A percentile compares a stretch with the other conserved stretches of the same genome.
Evolutionary conservation across 1,140 invertebrate genomes (phyloP).

Genomic region (Saccostrea cuccullata): DNA sequence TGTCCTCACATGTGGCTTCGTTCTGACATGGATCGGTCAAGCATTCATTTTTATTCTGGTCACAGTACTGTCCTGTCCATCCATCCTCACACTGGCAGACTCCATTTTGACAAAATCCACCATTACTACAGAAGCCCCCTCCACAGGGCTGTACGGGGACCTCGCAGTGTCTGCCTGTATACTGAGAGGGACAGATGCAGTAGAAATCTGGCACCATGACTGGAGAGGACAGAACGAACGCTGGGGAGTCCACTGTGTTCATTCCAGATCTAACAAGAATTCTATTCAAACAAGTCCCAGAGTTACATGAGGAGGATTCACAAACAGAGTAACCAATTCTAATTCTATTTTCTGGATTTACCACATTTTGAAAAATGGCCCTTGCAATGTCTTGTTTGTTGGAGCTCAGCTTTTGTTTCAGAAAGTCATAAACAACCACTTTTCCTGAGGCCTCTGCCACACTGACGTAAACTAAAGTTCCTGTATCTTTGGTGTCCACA

Average conservation of each 20-base stretch:
- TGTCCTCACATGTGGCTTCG: conserved; percentile 75
- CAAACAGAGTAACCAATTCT: conserved; percentile 58
- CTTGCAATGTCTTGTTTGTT: conserved; percentile 49
- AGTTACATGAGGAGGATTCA: conserved; percentile 59
- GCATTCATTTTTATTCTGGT: conserved; percentile 96
- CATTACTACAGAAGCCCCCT: conserved; percentile 94
- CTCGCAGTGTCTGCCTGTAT: conserved; percentile 91
- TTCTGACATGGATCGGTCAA: conserved; percentile 80
- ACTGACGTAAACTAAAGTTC: conserved; percentile 50
- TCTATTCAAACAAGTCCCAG: conserved; percentile 82
- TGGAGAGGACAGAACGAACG: conserved; percentile 94
- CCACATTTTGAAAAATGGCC: conserved; percentile 35
- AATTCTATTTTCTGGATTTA: conserved; percentile 58
- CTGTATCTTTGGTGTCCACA: conserved; percentile 38
- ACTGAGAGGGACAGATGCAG: conserved; percentile 93
- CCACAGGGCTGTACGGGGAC: conserved; percentile 84
- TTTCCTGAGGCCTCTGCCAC: conserved; percentile 41
- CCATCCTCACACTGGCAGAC: conserved; percentile 90
- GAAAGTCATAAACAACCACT: conserved; percentile 42
- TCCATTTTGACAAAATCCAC: conserved; percentile 92
- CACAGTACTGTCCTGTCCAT: conserved; percentile 84
- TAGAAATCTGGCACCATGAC: conserved; percentile 93
- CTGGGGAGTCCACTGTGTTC: conserved; percentile 86
- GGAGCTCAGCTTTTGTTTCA: conserved; percentile 45
- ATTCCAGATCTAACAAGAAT: conserved; percentile 81